A percentile compares a stretch with the other conserved stretches of the same genome.
phyloP scores from a whole-genome alignment of 2,888 invertebrate genomes.

The Byasa hedistus region DNA sequence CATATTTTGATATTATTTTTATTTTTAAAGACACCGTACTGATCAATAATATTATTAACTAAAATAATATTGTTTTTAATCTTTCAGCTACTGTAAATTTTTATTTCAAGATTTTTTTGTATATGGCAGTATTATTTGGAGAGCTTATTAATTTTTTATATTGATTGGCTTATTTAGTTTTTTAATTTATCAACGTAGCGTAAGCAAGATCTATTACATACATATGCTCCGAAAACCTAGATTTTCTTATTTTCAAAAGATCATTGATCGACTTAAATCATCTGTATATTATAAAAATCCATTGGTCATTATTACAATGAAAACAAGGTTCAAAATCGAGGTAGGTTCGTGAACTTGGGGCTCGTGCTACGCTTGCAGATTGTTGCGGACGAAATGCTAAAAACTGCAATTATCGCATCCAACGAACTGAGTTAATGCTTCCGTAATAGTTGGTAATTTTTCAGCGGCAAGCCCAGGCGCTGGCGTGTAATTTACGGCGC shows the following conservation, averaged over 20 bases:
- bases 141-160: too few relatives aligned
- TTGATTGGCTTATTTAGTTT: not conserved
- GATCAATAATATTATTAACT: too few relatives aligned
- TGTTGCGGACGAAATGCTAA: slow-evolving; percentile 20
- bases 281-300: not conserved
- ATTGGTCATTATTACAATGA: not conserved
- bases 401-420: slow-evolving; percentile 35
- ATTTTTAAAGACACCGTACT: too few relatives aligned
- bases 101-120: too few relatives aligned
- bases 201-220: not conserved
- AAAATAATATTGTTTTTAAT: too few relatives aligned
- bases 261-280: slow-evolving; percentile 3
- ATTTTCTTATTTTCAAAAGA: not conserved
- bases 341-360: slow-evolving; percentile 28
- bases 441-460: slow-evolving; percentile 69
- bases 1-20: too few relatives aligned
- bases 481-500: slow-evolving; percentile 72
- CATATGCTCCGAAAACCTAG: not conserved
- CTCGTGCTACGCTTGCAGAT: slow-evolving; percentile 17
- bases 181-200: not conserved
- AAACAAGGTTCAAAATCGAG: slow-evolving; percentile 1
- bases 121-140: too few relatives aligned
- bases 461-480: slow-evolving; percentile 62
- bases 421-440: slow-evolving; percentile 49
- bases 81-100: too few relatives aligned